Evolutionary conservation across 2,113 vertebrate genomes (phyloP).

Genomic region (Athene cunicularia): DNA sequence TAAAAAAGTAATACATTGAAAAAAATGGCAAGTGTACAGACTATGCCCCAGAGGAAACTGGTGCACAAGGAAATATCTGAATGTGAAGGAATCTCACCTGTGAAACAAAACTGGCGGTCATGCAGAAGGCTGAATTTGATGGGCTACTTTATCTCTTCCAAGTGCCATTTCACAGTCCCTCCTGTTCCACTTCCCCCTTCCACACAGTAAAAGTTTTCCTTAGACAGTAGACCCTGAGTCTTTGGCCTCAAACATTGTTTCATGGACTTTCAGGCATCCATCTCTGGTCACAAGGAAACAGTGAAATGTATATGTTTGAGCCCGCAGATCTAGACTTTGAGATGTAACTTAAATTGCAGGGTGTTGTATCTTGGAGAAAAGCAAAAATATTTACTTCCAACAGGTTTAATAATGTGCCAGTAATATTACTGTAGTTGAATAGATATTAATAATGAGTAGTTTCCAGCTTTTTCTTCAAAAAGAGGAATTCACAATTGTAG

Average conservation of each 20-base stretch:
- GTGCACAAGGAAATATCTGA: background rate
- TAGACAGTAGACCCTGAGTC: background rate
- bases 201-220: background rate
- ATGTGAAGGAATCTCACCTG: background rate
- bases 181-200: background rate
- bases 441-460: background rate
- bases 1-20: background rate
- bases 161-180: background rate
- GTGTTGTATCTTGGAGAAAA: background rate
- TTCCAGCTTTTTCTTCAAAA: background rate
- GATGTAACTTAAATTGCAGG: background rate
- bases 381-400: background rate
- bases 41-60: background rate
- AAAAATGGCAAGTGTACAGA: background rate
- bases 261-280: background rate
- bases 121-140: background rate
- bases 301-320: accelerated
- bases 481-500: background rate
- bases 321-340: background rate
- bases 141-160: background rate
- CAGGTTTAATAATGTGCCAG: background rate
- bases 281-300: background rate
- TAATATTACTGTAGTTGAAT: background rate
- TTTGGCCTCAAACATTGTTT: background rate
- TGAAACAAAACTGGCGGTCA: background rate